Base-by-base conservation (phyloP, 2,888 invertebrate genomes). In the Callosobruchus maculatus region DNA sequence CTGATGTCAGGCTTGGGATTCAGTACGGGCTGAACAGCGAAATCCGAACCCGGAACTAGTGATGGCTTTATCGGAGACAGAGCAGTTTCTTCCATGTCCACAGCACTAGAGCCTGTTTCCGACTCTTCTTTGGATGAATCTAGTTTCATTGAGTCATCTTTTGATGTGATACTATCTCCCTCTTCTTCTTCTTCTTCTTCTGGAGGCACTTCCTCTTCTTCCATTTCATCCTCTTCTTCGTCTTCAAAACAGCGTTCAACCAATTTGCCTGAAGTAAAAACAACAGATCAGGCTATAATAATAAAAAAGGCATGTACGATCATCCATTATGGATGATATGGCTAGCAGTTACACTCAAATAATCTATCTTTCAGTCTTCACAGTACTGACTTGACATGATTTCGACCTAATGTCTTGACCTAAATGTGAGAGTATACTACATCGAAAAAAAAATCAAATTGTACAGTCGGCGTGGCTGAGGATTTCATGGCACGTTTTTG, bases 211-310 rank as follows among this genome's bases (percentile, higher is more conserved):
- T 82, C n/a, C n/a, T n/a, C 84, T 70, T 83, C 83, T 9, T 82
- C 49, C 49, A 49, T 82, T 22, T 81, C 82, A 20, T 82, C 82
- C 7, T 80, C 80, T 5, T 81, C 81, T 21, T 87, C 89, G 73
- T 89, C 89, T 0, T 87, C 88, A 69, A 86, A 85, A 21, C 86
- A 87, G 70, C 89, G 89, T 80, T 92, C 91, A 66, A 92, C 86
- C 79, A 92, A 84, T 85, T 91, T 90, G 82, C 91, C 91, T 91
- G 80, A 20, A 85, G 0, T 68, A 67, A 26, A 84, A 71, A 72
- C n/a, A 72, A 73, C n/a, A n/a, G n/a, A 7, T 49, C 1, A 1
- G 49, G 18, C 4, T 49, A 49, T 18, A 49, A 49, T 49, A 3
- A 13, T 49, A n/a, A n/a, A n/a, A n/a, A n/a, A n/a, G n/a, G n/a